Conservation (phyloP, 2,797 vertebrate genomes). For the Euphonia xanthogaster region DNA sequence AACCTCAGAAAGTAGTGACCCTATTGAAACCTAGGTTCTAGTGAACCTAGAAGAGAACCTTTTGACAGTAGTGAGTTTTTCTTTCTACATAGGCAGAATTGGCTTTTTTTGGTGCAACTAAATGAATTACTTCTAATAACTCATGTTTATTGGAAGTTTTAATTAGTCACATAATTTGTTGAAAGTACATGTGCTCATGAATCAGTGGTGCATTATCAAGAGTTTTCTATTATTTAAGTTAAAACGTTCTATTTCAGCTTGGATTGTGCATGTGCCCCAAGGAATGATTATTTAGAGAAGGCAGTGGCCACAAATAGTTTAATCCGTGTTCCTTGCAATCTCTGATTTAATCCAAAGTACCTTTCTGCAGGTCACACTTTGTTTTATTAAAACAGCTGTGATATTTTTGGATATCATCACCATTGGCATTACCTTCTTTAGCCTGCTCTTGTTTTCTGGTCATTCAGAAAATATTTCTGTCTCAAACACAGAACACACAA, state of each 20-base stretch:
- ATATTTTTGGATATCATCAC: background rate
- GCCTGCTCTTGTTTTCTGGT: background rate
- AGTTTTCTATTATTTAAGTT: background rate
- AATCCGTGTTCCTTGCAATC: background rate
- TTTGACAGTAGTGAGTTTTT: background rate
- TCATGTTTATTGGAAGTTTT: background rate
- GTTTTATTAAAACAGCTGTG: background rate
- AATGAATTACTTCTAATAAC: background rate
- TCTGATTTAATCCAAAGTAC: background rate
- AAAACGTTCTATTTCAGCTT: background rate
- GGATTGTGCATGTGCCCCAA: background rate
- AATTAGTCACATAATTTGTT: background rate
- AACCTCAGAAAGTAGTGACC: background rate
- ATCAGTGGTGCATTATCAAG: background rate
- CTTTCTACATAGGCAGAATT: background rate
- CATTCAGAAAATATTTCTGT: background rate
- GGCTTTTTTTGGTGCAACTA: background rate
- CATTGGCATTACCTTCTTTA: background rate
- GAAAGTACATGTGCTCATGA: background rate
- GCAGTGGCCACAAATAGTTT: background rate
- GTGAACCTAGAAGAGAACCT: background rate
- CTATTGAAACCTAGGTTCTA: background rate
- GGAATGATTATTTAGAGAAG: background rate
- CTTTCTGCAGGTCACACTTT: background rate
- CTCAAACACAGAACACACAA: background rate